A percentile compares a stretch with the other conserved stretches of the same genome.
Evolutionary conservation across 2,888 invertebrate species (phyloP).

Genomic region (Cheilosia pagana): DNA sequence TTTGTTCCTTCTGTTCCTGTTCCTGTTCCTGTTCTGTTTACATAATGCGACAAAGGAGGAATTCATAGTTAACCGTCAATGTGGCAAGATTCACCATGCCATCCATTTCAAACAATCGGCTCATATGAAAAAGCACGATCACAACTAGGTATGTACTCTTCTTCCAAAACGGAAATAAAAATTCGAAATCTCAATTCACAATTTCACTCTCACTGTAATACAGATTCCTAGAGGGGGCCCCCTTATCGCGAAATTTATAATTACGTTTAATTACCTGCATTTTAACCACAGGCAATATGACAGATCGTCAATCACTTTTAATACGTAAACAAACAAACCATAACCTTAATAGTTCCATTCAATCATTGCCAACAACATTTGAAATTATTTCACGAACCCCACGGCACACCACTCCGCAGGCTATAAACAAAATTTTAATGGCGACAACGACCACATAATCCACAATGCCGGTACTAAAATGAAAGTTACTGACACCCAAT

Average conservation of each 20-base stretch:
- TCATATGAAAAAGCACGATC: too few species aligned
- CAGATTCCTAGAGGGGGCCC: not conserved
- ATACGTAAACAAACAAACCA: constrained; percentile 5
- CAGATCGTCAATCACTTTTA: constrained; percentile 6
- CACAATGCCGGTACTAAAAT: constrained; percentile 49
- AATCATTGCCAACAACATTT: constrained; percentile 13
- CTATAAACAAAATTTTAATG: constrained; percentile 17
- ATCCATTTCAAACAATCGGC: too few species aligned
- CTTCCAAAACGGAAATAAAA: too few species aligned
- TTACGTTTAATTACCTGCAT: constrained; percentile 8
- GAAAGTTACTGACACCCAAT: constrained; percentile 68
- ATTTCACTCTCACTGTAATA: not conserved
- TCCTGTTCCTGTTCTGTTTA: too few species aligned
- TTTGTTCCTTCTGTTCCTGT: too few species aligned
- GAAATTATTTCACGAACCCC: constrained; percentile 4
- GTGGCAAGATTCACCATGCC: too few species aligned
- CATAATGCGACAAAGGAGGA: too few species aligned
- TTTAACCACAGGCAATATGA: constrained; percentile 2
- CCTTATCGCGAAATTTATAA: constrained; percentile 5
- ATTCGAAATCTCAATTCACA: too few species aligned
- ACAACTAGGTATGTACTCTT: too few species aligned
- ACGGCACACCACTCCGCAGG: not conserved
- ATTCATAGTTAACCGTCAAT: too few species aligned
- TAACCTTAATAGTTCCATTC: constrained; percentile 10
- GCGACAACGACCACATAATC: constrained; percentile 54